Evolutionary conservation across 2,113 vertebrate species (phyloP), one percentile per base, ranked within the genome.

Genomic region (Erythrocercus mccallii): DNA sequence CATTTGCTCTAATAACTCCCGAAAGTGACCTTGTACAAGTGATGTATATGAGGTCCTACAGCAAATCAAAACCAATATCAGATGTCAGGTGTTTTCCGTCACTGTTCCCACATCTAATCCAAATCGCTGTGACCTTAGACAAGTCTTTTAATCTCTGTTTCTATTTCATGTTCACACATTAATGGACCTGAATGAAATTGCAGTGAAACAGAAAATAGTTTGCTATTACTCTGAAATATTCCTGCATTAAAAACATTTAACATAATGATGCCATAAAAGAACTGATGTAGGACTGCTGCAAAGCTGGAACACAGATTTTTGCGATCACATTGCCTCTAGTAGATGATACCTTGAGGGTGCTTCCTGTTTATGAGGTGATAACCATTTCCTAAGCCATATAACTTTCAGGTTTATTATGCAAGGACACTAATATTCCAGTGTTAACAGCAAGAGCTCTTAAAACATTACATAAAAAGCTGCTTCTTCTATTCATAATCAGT

Each of bases 361-460:
- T 93, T 95, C 80, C 82, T 93, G 76, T 96, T 97, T 97, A 96
- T 88, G 95, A 95, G 92, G 95, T 95, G 94, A 96, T 96, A 97
- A 96, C 82, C 31, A 68, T 95, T 90, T 94, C 69, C 72, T 81
- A 90, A 86, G 65, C 85, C 10, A 14, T 92, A 92, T 93, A 93
- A 92, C 48, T 96, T 76, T 60, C 23, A 88, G 64, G 79, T 96
- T 96, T 95, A 90, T 96, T 96, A 93, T 71, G 48, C 76, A 83
- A 88, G 53, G 56, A 78, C 71, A 86, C 90, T 95, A 78, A 92
- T 93, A 92, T 68, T 92, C 86, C 45, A 69, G 44, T 0, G 0
- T 62, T 71, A 96, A 74, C 54, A 57, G 48, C 40, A 84, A 90
- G 40, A 93, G 5, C 15, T 84, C 57, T 93, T 78, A 76, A 86